A percentile compares a stretch with the other conserved stretches of the same genome.
These are phyloP conservation scores for Corythaeola cristata DNA, from an alignment of 2,113 vertebrate genomes.

Conservation along the genomic window DNA sequence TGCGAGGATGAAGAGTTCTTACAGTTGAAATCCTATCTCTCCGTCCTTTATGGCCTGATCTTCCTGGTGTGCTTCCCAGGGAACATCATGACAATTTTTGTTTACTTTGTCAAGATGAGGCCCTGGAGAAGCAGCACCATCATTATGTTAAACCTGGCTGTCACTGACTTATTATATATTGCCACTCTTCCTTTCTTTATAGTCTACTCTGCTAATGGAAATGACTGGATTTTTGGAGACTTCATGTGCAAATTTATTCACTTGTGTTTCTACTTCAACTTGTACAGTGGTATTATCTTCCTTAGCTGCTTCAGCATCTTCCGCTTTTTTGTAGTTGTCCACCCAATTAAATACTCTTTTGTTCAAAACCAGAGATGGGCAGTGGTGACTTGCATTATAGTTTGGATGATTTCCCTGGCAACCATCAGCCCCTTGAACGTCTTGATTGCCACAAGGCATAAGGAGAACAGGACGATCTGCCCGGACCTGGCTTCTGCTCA, in stretches of 20 bases:
- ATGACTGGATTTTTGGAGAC: constrained; percentile 86
- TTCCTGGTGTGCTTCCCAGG: constrained; percentile 69
- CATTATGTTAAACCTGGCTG: constrained; percentile 87
- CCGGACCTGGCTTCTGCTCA: constrained; percentile 62
- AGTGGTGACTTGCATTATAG: not conserved
- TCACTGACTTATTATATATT: constrained; percentile 85
- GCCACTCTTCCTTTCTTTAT: constrained; percentile 87
- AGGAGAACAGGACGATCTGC: constrained; percentile 36
- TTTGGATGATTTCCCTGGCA: constrained; percentile 65
- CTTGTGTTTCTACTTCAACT: constrained; percentile 90
- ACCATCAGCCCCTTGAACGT: constrained; percentile 58
- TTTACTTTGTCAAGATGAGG: constrained; percentile 67
- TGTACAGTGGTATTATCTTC: constrained; percentile 90
- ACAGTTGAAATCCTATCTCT: constrained; percentile 27
- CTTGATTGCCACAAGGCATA: constrained; percentile 8
- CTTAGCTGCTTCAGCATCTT: constrained; percentile 89
- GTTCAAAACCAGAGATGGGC: constrained; percentile 63
- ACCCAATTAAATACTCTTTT: constrained; percentile 59
- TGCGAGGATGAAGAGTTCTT: constrained; percentile 19
- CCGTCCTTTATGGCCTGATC: constrained; percentile 1
- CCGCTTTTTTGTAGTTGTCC: constrained; percentile 80
- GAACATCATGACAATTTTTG: constrained; percentile 54
- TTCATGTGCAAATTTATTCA: constrained; percentile 88
- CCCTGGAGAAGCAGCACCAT: constrained; percentile 87
- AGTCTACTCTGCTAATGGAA: constrained; percentile 80